Evolutionary conservation across 2,888 invertebrate genomes (phyloP).

Genomic region (Chrysolina americana): DNA sequence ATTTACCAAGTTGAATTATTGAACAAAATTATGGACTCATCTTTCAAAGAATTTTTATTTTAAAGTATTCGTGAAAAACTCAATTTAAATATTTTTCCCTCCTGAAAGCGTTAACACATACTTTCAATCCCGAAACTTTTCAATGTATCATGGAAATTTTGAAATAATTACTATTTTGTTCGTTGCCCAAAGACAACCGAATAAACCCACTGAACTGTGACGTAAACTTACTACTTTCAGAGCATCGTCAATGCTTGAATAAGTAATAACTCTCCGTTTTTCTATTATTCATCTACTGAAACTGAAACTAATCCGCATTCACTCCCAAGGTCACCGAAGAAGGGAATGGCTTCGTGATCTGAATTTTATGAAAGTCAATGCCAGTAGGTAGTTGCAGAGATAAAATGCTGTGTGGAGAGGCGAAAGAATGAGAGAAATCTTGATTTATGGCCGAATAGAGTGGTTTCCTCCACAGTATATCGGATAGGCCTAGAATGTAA

Average conservation of each 20-base stretch:
- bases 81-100: too few relatives aligned
- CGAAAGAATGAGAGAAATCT: conserved; percentile 22
- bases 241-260: conserved; percentile 1
- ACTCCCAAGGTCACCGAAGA: conserved; percentile 32
- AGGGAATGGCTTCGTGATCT: conserved; percentile 27
- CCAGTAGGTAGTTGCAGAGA: conserved; percentile 14
- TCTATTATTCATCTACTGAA: conserved; percentile 13
- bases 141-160: too few relatives aligned
- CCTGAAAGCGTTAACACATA: too few relatives aligned
- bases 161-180: too few relatives aligned
- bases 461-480: conserved; percentile 1
- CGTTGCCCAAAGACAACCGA: background rate
- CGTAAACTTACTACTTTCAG: background rate
- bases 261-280: background rate
- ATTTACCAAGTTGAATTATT: too few relatives aligned
- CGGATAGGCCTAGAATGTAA: conserved; percentile 3
- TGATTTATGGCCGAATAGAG: conserved; percentile 4
- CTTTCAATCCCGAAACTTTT: too few relatives aligned
- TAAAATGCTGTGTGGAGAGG: conserved; percentile 1
- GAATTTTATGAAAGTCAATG: conserved; percentile 37
- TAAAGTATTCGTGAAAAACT: too few relatives aligned
- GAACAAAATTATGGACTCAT: too few relatives aligned
- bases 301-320: conserved; percentile 30
- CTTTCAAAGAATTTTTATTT: too few relatives aligned
- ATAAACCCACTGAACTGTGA: background rate